Evolutionary conservation across 2,797 vertebrate genomes (phyloP).

Genomic region (Buphagus erythrorhynchus): DNA sequence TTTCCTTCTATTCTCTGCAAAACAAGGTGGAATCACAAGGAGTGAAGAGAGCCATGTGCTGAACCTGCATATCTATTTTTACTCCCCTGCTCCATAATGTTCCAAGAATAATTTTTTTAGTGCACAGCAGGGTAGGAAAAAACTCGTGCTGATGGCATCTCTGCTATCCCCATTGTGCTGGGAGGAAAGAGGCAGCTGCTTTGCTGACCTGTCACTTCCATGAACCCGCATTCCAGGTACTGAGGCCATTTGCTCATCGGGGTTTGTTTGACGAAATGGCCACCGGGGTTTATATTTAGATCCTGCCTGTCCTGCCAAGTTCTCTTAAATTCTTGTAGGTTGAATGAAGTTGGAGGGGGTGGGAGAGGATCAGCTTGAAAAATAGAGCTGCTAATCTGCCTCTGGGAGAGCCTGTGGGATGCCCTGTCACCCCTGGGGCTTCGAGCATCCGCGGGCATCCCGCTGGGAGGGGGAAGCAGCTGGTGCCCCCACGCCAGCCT

Average conservation of each 20-base stretch:
- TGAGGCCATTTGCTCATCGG: slow-evolving; percentile 21
- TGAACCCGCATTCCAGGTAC: slow-evolving; percentile 65
- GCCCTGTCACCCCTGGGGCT: not conserved
- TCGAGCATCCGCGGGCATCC: not conserved
- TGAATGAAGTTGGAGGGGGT: slow-evolving; percentile 27
- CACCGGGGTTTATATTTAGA: slow-evolving; percentile 54
- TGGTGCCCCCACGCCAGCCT: not conserved
- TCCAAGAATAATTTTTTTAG: slow-evolving; percentile 56
- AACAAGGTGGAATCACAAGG: not conserved
- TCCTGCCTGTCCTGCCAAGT: slow-evolving; percentile 44
- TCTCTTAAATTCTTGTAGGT: slow-evolving; percentile 23
- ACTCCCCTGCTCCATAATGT: not conserved
- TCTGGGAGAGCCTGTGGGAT: slow-evolving; percentile 12
- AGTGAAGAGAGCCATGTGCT: slow-evolving; percentile 11
- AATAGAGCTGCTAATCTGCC: slow-evolving; percentile 46
- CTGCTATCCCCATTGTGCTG: slow-evolving; percentile 33
- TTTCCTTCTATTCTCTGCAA: not conserved
- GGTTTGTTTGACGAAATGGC: slow-evolving; percentile 14
- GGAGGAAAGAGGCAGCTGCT: not conserved
- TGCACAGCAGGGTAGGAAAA: slow-evolving; percentile 64
- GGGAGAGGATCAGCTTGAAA: slow-evolving; percentile 3
- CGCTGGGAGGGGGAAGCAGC: slow-evolving; percentile 1
- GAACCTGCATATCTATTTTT: slow-evolving; percentile 70
- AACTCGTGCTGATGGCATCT: slow-evolving; percentile 41
- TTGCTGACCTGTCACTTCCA: slow-evolving; percentile 35